Percentiles rank a stretch among this genome's conserved stretches.
Conservation (phyloP, 2,888 invertebrate species). For the Smittia sp. region DNA sequence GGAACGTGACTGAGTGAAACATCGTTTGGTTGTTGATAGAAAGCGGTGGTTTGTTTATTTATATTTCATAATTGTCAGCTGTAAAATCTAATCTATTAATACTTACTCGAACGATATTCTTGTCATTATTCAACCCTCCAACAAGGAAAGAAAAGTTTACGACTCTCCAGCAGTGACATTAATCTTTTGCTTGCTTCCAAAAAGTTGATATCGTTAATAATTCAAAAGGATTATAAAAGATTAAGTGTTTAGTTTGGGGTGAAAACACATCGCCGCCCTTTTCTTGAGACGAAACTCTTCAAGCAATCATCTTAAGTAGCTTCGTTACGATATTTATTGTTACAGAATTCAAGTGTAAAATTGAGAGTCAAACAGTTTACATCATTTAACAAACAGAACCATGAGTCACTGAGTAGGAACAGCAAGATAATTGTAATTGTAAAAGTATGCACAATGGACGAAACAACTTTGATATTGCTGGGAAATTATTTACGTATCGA, state of each 20-base stretch:
- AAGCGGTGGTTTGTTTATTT: slow-evolving; percentile 38
- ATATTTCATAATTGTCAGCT: slow-evolving; percentile 28
- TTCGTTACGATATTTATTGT: too few species aligned
- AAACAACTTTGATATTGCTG: slow-evolving; percentile 6
- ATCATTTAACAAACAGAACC: not conserved
- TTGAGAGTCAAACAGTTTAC: not conserved
- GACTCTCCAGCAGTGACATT: too few species aligned
- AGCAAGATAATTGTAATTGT: slow-evolving; percentile 5
- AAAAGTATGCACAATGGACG: not conserved
- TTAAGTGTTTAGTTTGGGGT: too few species aligned
- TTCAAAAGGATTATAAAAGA: too few species aligned
- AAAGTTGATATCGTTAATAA: too few species aligned
- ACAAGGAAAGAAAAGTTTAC: slow-evolving; percentile 6
- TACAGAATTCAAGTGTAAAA: too few species aligned
- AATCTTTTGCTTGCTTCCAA: too few species aligned
- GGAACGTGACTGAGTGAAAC: too few species aligned
- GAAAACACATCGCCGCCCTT: too few species aligned
- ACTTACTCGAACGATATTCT: not conserved
- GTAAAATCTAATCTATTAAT: slow-evolving; percentile 39
- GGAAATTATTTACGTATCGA: not conserved
- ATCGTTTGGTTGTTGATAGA: slow-evolving; percentile 30
- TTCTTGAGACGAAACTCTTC: too few species aligned
- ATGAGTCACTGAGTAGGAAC: not conserved
- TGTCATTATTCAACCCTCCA: slow-evolving; percentile 1
- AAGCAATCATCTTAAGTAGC: not conserved